A percentile compares a stretch with the other conserved stretches of the same genome.
phyloP scores from a whole-genome alignment of 2,113 vertebrate genomes.

The Ancistrus triradiatus region DNA sequence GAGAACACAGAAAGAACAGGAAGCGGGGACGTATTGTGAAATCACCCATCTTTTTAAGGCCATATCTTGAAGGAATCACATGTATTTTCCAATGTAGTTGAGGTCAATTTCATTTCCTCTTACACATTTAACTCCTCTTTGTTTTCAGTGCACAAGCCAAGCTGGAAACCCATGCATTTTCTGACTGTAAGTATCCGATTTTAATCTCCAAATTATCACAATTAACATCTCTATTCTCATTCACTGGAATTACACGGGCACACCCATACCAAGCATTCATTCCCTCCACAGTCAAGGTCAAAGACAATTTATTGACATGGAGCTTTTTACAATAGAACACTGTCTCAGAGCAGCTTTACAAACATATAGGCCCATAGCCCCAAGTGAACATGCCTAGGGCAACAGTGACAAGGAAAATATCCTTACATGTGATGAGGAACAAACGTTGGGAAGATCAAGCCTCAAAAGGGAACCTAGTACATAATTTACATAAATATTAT shows the following conservation, averaged over 20 bases:
- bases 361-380: no score
- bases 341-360: no score
- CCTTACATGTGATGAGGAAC: no score
- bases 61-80: constrained; percentile 17
- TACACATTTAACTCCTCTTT: constrained; percentile 13
- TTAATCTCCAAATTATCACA: constrained; percentile 41
- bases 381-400: no score
- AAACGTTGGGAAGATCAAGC: no score
- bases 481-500: no score
- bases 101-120: constrained; percentile 39
- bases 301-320: no score
- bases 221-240: constrained; percentile 66
- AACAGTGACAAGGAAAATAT: no score
- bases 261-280: constrained; percentile 44
- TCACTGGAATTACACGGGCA: constrained; percentile 69
- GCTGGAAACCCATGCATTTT: no score
- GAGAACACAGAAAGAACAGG: constrained; percentile 14
- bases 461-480: no score
- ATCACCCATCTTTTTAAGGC: constrained; percentile 5
- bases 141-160: not conserved
- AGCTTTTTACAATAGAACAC: no score
- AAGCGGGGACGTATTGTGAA: constrained; percentile 26
- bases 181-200: not conserved
- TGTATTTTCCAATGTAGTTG: constrained; percentile 7
- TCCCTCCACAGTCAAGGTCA: not conserved